Percentiles rank a stretch among this genome's conserved stretches.
Evolutionary conservation across 2,113 vertebrate genomes (phyloP).

Genomic region (Oostethus manadensis): DNA sequence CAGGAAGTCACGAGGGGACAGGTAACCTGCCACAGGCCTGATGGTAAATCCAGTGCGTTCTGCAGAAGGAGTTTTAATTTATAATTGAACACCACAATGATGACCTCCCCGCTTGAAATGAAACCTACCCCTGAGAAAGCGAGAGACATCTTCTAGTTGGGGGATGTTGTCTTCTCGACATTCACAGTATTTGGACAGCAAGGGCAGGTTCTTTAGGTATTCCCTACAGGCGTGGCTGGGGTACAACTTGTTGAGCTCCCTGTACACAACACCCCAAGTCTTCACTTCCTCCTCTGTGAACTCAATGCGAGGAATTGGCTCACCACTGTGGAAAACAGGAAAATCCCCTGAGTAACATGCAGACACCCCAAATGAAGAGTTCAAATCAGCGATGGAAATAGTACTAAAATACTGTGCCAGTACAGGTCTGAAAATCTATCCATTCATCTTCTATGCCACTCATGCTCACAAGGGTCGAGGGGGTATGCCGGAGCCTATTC

Average conservation of each 20-base stretch:
- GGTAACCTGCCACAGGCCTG: slow-evolving; percentile 91
- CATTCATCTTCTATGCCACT: no score
- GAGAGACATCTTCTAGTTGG: slow-evolving; percentile 93
- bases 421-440: no score
- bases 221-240: slow-evolving; percentile 92
- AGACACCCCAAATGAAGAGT: not conserved
- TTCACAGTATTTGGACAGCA: slow-evolving; percentile 88
- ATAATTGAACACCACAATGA: not conserved
- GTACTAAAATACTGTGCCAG: no score
- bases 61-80: slow-evolving; percentile 55
- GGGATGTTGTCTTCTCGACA: slow-evolving; percentile 95
- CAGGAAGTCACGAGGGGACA: slow-evolving; percentile 94
- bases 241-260: slow-evolving; percentile 92
- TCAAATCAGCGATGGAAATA: not conserved
- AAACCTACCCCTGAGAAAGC: slow-evolving; percentile 84
- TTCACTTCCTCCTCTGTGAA: slow-evolving; percentile 94
- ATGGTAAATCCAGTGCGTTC: slow-evolving; percentile 93
- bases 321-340: slow-evolving; percentile 71
- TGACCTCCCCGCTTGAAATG: no score
- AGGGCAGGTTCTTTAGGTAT: slow-evolving; percentile 92
- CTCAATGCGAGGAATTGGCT: slow-evolving; percentile 85
- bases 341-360: not conserved
- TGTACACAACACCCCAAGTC: slow-evolving; percentile 93
- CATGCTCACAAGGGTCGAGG: no score
- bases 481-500: no score